Conservation (phyloP, 1,140 invertebrate genomes). For the Zaprionus lachaisei region DNA sequence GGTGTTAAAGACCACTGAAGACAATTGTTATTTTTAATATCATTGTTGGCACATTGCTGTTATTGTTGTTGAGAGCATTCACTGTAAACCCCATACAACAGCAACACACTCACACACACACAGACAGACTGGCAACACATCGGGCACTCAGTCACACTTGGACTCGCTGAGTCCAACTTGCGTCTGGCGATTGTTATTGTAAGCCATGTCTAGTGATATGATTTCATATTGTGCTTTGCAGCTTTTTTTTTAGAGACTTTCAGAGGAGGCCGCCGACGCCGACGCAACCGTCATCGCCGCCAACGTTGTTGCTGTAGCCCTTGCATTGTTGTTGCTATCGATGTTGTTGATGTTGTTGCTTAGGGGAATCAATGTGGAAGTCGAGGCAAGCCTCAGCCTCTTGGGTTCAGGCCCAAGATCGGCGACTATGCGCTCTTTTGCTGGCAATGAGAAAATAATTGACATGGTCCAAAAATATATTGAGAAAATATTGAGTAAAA, state of each 20-base stretch:
- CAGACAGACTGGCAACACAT: neutral
- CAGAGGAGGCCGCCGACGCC: conserved; percentile 58
- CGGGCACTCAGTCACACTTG: conserved; percentile 76
- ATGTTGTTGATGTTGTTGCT: conserved; percentile 36
- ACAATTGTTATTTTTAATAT: conserved; percentile 83
- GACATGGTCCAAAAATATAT: conserved; percentile 15
- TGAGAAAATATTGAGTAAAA: neutral
- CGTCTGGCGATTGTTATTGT: conserved; percentile 66
- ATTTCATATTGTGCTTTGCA: conserved; percentile 77
- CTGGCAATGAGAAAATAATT: conserved; percentile 18
- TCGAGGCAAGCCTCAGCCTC: neutral
- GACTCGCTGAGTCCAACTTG: conserved; percentile 30
- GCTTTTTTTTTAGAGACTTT: conserved; percentile 62
- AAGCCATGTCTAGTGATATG: conserved; percentile 82
- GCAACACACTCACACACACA: conserved; percentile 32
- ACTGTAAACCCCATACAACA: conserved; percentile 69
- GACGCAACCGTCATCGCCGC: conserved; percentile 8
- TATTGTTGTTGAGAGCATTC: conserved; percentile 53
- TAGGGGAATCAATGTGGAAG: conserved; percentile 12
- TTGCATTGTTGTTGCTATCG: conserved; percentile 40
- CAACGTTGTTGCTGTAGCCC: conserved; percentile 53
- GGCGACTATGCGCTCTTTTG: neutral
- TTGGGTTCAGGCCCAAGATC: neutral
- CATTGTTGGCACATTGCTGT: conserved; percentile 68
- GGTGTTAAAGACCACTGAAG: conserved; percentile 83